Conservation (phyloP, 2,888 invertebrate genomes). For the Luperina nickerlii region DNA sequence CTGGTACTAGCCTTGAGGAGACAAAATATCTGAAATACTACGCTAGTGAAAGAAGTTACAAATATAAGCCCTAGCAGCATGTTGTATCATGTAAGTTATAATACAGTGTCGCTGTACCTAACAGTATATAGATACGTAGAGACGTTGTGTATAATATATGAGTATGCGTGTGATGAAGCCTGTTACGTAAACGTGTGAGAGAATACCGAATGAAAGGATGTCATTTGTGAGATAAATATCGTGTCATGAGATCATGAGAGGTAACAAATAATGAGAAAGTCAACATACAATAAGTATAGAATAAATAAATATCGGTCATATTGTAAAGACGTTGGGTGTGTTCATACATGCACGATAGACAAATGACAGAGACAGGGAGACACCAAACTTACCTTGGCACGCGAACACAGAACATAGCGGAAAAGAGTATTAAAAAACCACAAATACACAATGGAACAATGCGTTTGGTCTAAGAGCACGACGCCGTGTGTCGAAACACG, state of each 20-base stretch:
- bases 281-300: constrained; percentile 76
- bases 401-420: constrained; percentile 74
- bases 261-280: constrained; percentile 80
- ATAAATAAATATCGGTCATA: constrained; percentile 74
- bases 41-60: constrained; percentile 83
- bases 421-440: constrained; percentile 77
- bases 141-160: constrained; percentile 69
- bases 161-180: constrained; percentile 79
- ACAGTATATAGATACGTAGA: constrained; percentile 63
- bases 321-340: constrained; percentile 76
- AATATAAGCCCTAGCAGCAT: constrained; percentile 83
- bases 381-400: constrained; percentile 87
- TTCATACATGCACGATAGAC: constrained; percentile 84
- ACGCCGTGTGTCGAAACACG: constrained; percentile 74
- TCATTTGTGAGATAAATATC: constrained; percentile 76
- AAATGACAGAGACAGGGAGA: constrained; percentile 83
- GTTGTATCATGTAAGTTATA: constrained; percentile 70
- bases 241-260: constrained; percentile 85
- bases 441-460: constrained; percentile 81
- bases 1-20: constrained; percentile 78
- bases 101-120: constrained; percentile 76
- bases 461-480: constrained; percentile 74
- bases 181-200: constrained; percentile 71
- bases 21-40: constrained; percentile 83
- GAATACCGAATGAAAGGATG: constrained; percentile 79